phyloP scores from a whole-genome alignment of 2,888 invertebrate genomes.

The Epinotia bilunana region DNA sequence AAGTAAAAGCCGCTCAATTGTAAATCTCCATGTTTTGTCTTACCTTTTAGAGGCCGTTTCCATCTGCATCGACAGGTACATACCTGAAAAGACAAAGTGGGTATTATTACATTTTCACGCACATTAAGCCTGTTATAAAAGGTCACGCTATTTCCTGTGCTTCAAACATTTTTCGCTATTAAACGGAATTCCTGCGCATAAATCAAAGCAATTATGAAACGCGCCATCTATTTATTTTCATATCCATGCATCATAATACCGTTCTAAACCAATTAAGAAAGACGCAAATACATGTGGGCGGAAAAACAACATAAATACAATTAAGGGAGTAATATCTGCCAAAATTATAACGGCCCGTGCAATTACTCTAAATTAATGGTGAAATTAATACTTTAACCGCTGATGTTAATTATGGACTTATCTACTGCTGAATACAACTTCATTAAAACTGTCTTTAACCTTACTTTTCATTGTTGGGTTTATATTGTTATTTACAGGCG shows the following conservation, averaged over 20 bases:
- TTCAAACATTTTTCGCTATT: slow-evolving; percentile 23
- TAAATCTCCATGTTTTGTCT: background rate
- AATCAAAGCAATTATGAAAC: slow-evolving; percentile 41
- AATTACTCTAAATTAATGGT: slow-evolving; percentile 82
- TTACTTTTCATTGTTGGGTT: slow-evolving; percentile 27
- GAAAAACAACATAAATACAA: slow-evolving; percentile 75
- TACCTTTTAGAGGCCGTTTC: slow-evolving; percentile 16
- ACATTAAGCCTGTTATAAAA: slow-evolving; percentile 24
- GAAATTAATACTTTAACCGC: slow-evolving; percentile 83
- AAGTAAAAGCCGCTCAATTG: slow-evolving; percentile 1
- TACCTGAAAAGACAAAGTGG: slow-evolving; percentile 46
- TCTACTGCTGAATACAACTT: slow-evolving; percentile 63
- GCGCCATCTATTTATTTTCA: slow-evolving; percentile 69
- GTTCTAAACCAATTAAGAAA: slow-evolving; percentile 72
- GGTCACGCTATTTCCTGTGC: slow-evolving; percentile 9
- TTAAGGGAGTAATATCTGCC: slow-evolving; percentile 76
- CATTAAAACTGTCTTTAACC: slow-evolving; percentile 60
- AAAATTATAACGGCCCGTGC: slow-evolving; percentile 72
- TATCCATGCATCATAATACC: slow-evolving; percentile 73
- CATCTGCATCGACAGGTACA: slow-evolving; percentile 27
- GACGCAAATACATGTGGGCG: slow-evolving; percentile 68
- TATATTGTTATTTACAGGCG: background rate
- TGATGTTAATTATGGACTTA: slow-evolving; percentile 79
- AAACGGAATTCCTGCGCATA: slow-evolving; percentile 21
- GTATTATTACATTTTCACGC: slow-evolving; percentile 21